Percentiles rank a stretch among this genome's conserved stretches.
Evolutionary conservation across 2,113 vertebrate species (phyloP).

Genomic region (Glaucomys volans): DNA sequence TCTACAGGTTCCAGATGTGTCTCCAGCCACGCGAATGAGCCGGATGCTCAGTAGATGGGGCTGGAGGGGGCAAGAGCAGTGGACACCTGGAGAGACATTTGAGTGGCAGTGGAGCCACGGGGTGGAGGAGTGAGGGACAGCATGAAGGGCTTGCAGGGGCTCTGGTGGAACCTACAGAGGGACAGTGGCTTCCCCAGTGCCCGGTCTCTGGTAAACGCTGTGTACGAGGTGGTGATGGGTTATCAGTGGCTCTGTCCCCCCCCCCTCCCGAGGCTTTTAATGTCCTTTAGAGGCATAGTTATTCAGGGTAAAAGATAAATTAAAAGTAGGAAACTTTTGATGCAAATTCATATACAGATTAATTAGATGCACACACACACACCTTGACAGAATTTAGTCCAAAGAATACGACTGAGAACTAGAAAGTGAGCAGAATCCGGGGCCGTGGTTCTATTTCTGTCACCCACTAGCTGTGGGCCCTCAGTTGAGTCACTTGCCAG

Average conservation of each 20-base stretch:
- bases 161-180: rapidly evolving
- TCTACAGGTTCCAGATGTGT: neutral
- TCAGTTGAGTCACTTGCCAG: neutral
- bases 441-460: neutral
- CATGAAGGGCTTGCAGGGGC: neutral
- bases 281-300: neutral
- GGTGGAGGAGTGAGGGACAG: too few relatives aligned
- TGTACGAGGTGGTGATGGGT: rapidly evolving
- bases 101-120: neutral
- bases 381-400: neutral
- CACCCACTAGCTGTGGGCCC: neutral
- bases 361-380: neutral
- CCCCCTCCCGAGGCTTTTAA: neutral
- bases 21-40: neutral
- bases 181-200: neutral
- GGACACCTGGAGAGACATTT: neutral
- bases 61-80: neutral
- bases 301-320: neutral
- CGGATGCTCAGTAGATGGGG: neutral
- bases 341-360: neutral
- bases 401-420: neutral
- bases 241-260: neutral
- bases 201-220: neutral
- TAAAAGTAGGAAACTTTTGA: neutral
- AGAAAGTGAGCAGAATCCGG: neutral